phyloP scores from a whole-genome alignment of 2,797 vertebrate genomes.

The Sphenopsis melanotis region DNA sequence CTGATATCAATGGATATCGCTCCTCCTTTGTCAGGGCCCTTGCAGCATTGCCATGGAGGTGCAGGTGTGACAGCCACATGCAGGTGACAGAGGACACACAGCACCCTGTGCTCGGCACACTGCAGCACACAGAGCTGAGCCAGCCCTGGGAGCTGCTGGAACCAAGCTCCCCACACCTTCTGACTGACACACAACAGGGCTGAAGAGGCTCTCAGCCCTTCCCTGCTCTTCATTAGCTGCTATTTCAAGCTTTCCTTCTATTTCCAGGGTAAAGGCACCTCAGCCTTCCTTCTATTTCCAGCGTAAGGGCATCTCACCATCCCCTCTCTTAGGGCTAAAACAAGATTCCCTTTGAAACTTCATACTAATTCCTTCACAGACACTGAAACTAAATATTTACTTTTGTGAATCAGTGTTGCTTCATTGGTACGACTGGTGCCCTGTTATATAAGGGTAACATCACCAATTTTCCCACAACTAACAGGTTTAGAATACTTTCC shows the following conservation, averaged over 20 bases:
- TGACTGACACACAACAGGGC: neutral
- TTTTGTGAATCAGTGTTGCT: neutral
- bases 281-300: neutral
- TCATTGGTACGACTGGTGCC: neutral
- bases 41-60: neutral
- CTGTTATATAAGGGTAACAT: neutral
- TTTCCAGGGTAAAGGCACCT: neutral
- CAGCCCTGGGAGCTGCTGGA: neutral
- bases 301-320: fast-evolving
- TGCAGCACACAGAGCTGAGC: neutral
- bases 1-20: neutral
- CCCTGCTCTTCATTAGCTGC: neutral
- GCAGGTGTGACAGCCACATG: fast-evolving
- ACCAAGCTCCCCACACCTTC: neutral
- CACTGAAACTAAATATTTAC: neutral
- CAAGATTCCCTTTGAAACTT: neutral
- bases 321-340: neutral
- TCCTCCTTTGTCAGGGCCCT: neutral
- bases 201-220: neutral
- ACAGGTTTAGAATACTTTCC: neutral
- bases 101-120: neutral
- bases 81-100: neutral
- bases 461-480: neutral
- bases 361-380: neutral
- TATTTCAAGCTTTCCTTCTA: neutral